These are phyloP conservation scores for Spongilla lacustris DNA, from an alignment of 37 sponge, comb jelly and placozoan genomes.

Conservation along the genomic window DNA sequence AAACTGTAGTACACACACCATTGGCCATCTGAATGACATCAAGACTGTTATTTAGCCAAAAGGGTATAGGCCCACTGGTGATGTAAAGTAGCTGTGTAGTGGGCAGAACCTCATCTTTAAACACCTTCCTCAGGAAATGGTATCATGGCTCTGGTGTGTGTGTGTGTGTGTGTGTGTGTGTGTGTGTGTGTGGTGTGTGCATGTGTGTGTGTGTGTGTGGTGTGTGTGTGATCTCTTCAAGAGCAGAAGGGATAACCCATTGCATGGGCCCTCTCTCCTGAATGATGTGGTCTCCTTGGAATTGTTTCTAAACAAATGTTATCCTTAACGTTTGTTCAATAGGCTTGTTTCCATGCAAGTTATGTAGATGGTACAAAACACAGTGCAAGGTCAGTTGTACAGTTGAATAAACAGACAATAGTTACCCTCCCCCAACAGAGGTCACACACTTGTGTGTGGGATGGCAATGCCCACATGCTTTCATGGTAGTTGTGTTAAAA, in stretches of 20 bases:
- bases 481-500: background rate
- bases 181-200: conserved; percentile 21
- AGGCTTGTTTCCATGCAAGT: background rate
- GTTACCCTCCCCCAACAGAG: background rate
- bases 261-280: no score
- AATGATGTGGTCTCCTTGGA: no score
- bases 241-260: no score
- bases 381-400: background rate
- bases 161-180: conserved; percentile 7
- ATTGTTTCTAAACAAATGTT: background rate
- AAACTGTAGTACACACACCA: background rate
- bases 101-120: no score
- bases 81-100: no score
- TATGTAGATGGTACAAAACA: background rate
- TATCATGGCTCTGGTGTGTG: background rate
- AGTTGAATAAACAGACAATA: background rate
- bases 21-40: background rate
- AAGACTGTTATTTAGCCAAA: background rate
- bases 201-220: conserved; percentile 8
- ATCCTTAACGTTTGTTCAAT: background rate
- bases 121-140: no score
- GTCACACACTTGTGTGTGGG: background rate
- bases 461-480: no score
- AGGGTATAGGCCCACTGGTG: no score
- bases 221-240: background rate